phyloP scores from a whole-genome alignment of 2,113 vertebrate genomes.

The Anguilla rostrata region DNA sequence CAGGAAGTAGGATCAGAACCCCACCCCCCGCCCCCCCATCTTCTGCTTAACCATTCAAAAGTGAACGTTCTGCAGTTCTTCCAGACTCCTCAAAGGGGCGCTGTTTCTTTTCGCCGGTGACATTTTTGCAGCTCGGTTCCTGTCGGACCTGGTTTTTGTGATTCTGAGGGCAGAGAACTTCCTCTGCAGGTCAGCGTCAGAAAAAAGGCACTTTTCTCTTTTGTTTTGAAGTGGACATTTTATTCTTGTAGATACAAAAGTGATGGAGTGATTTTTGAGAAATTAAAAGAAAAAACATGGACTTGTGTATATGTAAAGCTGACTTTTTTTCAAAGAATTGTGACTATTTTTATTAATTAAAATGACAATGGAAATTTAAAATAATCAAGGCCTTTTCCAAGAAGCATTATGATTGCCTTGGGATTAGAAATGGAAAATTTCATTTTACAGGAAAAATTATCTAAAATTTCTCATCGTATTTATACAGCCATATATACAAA shows the following conservation, averaged over 20 bases:
- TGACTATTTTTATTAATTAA: constrained; percentile 98
- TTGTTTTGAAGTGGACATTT: constrained; percentile 67
- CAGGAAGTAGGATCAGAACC: not conserved
- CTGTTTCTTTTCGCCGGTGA: constrained; percentile 45
- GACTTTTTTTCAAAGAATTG: constrained; percentile 90
- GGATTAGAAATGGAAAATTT: constrained; percentile 56
- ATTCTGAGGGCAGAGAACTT: not conserved
- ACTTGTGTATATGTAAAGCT: constrained; percentile 91
- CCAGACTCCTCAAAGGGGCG: constrained; percentile 49
- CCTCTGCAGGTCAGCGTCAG: constrained; percentile 6
- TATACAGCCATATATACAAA: constrained; percentile 50
- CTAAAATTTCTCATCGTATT: constrained; percentile 83
- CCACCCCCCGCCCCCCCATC: not conserved
- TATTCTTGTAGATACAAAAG: constrained; percentile 72
- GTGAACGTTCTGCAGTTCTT: constrained; percentile 20
- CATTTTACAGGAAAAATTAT: constrained; percentile 67
- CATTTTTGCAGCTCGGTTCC: constrained; percentile 56
- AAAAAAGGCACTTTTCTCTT: constrained; percentile 69
- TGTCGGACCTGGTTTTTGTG: constrained; percentile 16
- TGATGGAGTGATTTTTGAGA: constrained; percentile 70
- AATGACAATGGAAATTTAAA: constrained; percentile 73
- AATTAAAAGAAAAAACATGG: constrained; percentile 77
- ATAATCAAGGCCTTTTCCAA: constrained; percentile 85
- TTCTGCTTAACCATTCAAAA: not conserved
- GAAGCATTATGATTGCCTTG: constrained; percentile 57